Evolutionary conservation across 2,113 vertebrate genomes (phyloP).

Genomic region (Corythornis madagascariensis): DNA sequence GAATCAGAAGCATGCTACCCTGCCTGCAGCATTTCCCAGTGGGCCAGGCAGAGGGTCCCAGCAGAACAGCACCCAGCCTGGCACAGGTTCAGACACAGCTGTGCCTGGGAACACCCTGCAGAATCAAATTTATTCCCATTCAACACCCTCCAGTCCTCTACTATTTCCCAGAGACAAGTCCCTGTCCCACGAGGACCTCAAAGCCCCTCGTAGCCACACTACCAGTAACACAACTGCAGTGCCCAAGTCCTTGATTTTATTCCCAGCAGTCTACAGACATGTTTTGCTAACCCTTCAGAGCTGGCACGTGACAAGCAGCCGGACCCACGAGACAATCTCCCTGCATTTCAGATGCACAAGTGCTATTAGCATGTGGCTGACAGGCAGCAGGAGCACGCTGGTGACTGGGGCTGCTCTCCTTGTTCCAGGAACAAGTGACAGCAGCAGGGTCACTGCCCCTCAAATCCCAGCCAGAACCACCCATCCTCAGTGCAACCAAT

Average conservation of each 20-base stretch:
- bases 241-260: neutral
- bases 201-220: neutral
- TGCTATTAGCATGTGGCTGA: neutral
- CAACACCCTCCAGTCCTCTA: neutral
- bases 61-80: neutral
- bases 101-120: accelerated
- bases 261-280: accelerated
- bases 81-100: accelerated
- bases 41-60: neutral
- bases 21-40: accelerated
- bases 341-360: neutral
- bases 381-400: neutral
- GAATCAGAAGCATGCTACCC: neutral
- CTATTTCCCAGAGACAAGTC: neutral
- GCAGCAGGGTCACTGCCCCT: slow-evolving; percentile 53
- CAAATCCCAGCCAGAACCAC: slow-evolving; percentile 78
- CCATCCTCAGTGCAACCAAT: slow-evolving; percentile 84
- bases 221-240: accelerated
- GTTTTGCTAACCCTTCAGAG: neutral
- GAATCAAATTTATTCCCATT: neutral
- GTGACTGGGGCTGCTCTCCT: neutral
- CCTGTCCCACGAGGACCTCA: neutral
- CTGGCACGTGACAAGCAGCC: neutral
- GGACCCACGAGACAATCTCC: neutral
- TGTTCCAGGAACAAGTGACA: neutral